Evolutionary conservation across 2,113 vertebrate genomes (phyloP).

Genomic region (Hydrolagus affinis): DNA sequence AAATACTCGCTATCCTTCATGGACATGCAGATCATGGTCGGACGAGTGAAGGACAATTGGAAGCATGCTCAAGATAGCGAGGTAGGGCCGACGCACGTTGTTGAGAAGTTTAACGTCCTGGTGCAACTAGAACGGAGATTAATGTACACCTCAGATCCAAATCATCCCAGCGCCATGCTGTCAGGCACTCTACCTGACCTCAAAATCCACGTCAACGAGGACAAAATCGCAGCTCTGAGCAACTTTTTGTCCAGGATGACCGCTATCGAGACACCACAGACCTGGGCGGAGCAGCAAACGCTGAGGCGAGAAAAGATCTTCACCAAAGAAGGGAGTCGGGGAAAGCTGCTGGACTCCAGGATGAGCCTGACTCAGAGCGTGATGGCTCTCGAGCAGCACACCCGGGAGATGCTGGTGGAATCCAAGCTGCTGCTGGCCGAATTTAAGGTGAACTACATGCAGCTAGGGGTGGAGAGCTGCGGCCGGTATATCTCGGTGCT

Average conservation of each 20-base stretch:
- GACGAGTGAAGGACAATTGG: conserved; percentile 88
- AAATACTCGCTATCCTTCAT: conserved; percentile 84
- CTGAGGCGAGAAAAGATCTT: conserved; percentile 78
- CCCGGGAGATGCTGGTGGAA: conserved; percentile 85
- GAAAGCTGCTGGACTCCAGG: conserved; percentile 77
- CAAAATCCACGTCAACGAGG: conserved; percentile 91
- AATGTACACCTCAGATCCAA: conserved; percentile 90
- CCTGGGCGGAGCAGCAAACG: conserved; percentile 54
- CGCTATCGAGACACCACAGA: conserved; percentile 50
- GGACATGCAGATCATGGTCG: conserved; percentile 97
- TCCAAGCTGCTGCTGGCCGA: conserved; percentile 87
- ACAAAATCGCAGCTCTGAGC: conserved; percentile 83
- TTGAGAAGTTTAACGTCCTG: conserved; percentile 93
- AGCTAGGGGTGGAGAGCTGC: conserved; percentile 84
- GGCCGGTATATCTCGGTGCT: conserved; percentile 92
- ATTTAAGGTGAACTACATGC: conserved; percentile 93
- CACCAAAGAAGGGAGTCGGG: conserved; percentile 63
- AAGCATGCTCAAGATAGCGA: conserved; percentile 87
- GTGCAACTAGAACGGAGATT: conserved; percentile 83
- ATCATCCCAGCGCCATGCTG: conserved; percentile 82
- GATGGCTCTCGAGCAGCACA: conserved; percentile 80
- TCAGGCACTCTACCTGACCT: conserved; percentile 86
- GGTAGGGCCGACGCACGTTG: conserved; percentile 89
- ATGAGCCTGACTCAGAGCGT: conserved; percentile 88
- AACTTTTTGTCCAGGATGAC: conserved; percentile 73